Evolutionary conservation across 1,140 invertebrate species (phyloP).

Genomic region (Polypedilum pembai): DNA sequence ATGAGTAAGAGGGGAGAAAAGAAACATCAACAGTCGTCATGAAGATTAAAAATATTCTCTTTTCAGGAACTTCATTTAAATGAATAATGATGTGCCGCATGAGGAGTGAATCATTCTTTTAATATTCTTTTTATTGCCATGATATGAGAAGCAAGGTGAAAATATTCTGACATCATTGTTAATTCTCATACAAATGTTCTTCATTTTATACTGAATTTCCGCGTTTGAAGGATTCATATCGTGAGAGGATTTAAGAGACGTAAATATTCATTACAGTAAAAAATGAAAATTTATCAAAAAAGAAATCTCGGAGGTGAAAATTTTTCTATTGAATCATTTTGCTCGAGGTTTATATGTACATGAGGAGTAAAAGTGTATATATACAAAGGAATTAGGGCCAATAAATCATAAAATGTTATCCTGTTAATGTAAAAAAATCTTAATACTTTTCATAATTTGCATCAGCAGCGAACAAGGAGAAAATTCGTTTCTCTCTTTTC

Average conservation of each 20-base stretch:
- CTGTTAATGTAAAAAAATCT: constrained; percentile 22
- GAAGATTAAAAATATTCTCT: constrained; percentile 12
- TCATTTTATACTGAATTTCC: neutral
- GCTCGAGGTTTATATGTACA: neutral
- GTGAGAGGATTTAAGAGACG: neutral
- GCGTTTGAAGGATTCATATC: neutral
- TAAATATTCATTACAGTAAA: neutral
- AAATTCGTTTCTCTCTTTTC: neutral
- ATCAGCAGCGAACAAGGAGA: neutral
- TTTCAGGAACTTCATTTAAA: neutral
- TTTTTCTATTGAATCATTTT: neutral
- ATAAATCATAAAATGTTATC: constrained; percentile 29
- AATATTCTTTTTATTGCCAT: neutral
- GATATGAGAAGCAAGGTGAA: too few species aligned
- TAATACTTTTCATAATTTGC: constrained; percentile 28
- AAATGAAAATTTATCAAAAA: constrained; percentile 4
- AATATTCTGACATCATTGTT: neutral
- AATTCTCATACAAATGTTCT: constrained; percentile 9
- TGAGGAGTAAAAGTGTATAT: neutral
- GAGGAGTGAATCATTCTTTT: neutral
- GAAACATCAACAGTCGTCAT: neutral
- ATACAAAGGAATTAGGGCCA: constrained; percentile 8
- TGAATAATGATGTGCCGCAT: neutral
- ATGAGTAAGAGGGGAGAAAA: too few species aligned
- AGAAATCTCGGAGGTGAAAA: constrained; percentile 1